phyloP scores from a whole-genome alignment of 1,140 invertebrate genomes.

The Lucilia sericata region DNA sequence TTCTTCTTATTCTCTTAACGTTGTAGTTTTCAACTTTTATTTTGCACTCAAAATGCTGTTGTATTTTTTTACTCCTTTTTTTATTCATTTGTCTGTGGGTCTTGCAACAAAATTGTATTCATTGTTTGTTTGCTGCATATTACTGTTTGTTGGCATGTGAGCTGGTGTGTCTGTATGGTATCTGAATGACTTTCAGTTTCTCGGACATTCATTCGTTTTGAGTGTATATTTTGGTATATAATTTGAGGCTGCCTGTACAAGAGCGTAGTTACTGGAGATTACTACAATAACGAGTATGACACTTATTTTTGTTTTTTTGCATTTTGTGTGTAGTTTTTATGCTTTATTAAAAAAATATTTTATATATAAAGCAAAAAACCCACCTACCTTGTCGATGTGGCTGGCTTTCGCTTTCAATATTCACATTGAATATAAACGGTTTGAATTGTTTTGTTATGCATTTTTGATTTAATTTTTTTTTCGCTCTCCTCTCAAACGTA shows the following conservation, averaged over 20 bases:
- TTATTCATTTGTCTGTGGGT: not conserved
- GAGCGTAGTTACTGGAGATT: not conserved
- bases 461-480: not conserved
- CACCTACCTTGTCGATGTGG: constrained; percentile 64
- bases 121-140: constrained; percentile 35
- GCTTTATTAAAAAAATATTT: not conserved
- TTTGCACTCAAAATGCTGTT: not conserved
- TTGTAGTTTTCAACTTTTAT: constrained; percentile 8
- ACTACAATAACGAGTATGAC: constrained; percentile 44
- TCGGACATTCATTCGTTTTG: constrained; percentile 26
- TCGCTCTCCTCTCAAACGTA: no score
- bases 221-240: not conserved
- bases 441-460: not conserved
- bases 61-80: not conserved
- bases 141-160: constrained; percentile 13
- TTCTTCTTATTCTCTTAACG: not conserved
- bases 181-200: constrained; percentile 41
- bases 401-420: constrained; percentile 64
- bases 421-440: constrained; percentile 34
- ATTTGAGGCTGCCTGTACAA: not conserved
- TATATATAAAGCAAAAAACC: constrained; percentile 48
- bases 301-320: constrained; percentile 20
- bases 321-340: not conserved
- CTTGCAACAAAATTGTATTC: constrained; percentile 32
- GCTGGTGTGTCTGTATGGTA: not conserved